A percentile compares a stretch with the other conserved stretches of the same genome.
These are phyloP conservation scores for Adelognathus sp. DNA, from an alignment of 2,888 invertebrate genomes.

Conservation along the genomic window DNA sequence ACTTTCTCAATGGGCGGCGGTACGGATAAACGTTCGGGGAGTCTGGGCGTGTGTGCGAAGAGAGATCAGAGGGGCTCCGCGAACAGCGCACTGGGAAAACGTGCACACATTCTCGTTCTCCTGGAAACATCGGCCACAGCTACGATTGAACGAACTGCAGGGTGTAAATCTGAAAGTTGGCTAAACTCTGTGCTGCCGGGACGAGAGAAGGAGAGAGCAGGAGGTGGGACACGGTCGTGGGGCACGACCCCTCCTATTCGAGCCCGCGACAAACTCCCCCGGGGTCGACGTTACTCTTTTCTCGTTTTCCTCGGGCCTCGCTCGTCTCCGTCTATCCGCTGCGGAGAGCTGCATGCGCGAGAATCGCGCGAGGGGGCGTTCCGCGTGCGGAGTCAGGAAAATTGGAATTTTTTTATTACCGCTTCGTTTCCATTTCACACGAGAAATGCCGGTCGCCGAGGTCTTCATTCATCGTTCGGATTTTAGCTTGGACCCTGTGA, in stretches of 20 bases:
- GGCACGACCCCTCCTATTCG: slow-evolving; percentile 50
- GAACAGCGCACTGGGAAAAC: neutral
- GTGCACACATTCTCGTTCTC: neutral
- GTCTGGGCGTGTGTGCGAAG: neutral
- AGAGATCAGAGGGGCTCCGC: neutral
- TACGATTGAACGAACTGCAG: slow-evolving; percentile 64
- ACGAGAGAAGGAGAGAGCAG: neutral
- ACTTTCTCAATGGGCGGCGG: slow-evolving; percentile 13
- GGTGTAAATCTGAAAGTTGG: slow-evolving; percentile 78
- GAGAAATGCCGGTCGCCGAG: slow-evolving; percentile 17
- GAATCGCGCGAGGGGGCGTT: slow-evolving; percentile 31
- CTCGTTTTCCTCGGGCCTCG: slow-evolving; percentile 23
- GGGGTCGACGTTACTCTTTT: slow-evolving; percentile 16
- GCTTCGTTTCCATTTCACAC: slow-evolving; percentile 70
- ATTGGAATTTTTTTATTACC: slow-evolving; percentile 71
- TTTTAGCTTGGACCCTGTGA: slow-evolving; percentile 36
- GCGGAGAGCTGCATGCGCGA: slow-evolving; percentile 4
- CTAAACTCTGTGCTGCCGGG: slow-evolving; percentile 71
- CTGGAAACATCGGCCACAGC: neutral
- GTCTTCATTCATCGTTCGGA: slow-evolving; percentile 61
- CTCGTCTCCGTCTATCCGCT: slow-evolving; percentile 15
- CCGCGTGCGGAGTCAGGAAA: slow-evolving; percentile 49
- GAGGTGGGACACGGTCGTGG: slow-evolving; percentile 9
- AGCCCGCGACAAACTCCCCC: slow-evolving; percentile 37
- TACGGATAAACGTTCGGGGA: neutral